Conservation (phyloP, 2,113 vertebrate species). For the Rattus rattus region DNA sequence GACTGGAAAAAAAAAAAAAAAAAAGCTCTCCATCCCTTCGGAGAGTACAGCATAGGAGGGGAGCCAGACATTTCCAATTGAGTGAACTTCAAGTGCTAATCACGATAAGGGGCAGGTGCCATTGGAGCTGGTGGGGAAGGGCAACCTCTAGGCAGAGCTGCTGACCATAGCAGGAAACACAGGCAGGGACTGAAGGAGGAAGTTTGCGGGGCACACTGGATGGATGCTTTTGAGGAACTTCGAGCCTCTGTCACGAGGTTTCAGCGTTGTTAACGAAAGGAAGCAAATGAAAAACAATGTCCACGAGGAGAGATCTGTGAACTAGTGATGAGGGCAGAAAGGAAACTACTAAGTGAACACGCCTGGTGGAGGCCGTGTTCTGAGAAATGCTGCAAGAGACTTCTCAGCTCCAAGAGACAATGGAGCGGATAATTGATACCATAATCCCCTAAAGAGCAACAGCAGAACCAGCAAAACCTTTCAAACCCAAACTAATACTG, state of each 20-base stretch:
- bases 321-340: neutral
- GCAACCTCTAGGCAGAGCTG: neutral
- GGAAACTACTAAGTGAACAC: neutral
- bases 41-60: neutral
- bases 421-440: neutral
- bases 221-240: constrained; percentile 26
- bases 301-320: neutral
- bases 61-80: neutral
- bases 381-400: neutral
- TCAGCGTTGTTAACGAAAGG: neutral
- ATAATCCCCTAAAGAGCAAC: neutral
- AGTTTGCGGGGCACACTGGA: neutral
- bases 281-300: neutral
- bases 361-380: accelerated
- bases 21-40: neutral
- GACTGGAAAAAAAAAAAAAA: neutral
- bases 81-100: neutral
- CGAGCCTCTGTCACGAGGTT: neutral
- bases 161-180: neutral
- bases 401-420: neutral
- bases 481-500: neutral
- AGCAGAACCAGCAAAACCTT: neutral
- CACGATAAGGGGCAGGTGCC: neutral
- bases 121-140: too few relatives aligned
- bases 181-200: neutral